Base-by-base conservation (phyloP, 2,888 invertebrate genomes). In the Drosophila anomalipes region DNA sequence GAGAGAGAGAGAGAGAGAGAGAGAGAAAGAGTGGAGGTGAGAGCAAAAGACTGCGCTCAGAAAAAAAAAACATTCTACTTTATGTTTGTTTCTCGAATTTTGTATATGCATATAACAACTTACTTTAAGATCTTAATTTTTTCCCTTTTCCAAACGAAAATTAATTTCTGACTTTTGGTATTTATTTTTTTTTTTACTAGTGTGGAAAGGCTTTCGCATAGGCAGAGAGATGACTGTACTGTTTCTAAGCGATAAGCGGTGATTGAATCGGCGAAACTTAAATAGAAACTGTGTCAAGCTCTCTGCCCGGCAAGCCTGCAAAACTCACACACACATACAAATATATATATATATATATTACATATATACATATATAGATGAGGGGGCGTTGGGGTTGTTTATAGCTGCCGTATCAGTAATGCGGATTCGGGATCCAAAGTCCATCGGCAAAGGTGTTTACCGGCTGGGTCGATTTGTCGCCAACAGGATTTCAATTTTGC, bases 361-460 rank as follows among this genome's bases (percentile, higher is more conserved):
- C 16, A 37, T 35, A 32, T 6, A 32, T 5, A 12, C n/a, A 41
- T 5, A 22, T 44, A 22, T 44, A 3, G 6, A 44, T 26, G 47
- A 16, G 47, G 47, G 47, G 47, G 47, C 47, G 47, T 47, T 47
- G 47, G 16, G 47, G 47, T 47, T 26, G 47, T 22, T 26, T 47
- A 47, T 22, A 47, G 26, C 47, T 4, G 4, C 22, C 16, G 28
- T 68, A 67, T 69, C 69, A 58, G 51, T 7, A 14, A 41, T 52
- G 37, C 72, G 39, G 51, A 67, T 67, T 58, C 41, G 49, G 59
- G 26, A 51, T 74, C 32, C 85, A 77, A 87, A 85, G 85, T 85
- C 90, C 80, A 63, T 44, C 59, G 70, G 63, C 65, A 81, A 79
- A 85, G 90, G 85, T 89, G 85, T 87, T 85, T 89, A 85, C 90